Percentiles rank a stretch among this genome's conserved stretches.
phyloP scores from a whole-genome alignment of 64 coral and sea anemone species.

The Montipora foliosa region DNA sequence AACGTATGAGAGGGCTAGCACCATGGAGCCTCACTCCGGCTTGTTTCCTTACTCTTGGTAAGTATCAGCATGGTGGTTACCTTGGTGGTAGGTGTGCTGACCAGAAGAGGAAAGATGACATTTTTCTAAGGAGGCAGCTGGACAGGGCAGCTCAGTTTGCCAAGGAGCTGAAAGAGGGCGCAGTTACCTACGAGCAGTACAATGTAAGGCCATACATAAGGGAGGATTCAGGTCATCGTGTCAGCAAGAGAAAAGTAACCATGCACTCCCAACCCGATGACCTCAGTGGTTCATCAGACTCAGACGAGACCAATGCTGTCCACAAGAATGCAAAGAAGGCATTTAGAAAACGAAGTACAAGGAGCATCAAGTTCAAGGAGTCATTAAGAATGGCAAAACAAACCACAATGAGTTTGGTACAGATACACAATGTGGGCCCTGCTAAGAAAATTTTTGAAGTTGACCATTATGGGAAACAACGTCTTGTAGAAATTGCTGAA shows the following conservation, averaged over 20 bases:
- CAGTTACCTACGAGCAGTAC: constrained; percentile 18
- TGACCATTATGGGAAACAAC: constrained; percentile 52
- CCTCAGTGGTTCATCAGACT: constrained; percentile 14
- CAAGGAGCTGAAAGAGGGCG: neutral
- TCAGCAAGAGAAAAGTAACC: neutral
- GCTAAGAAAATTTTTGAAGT: constrained; percentile 73
- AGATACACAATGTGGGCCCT: constrained; percentile 18
- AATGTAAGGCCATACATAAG: constrained; percentile 23
- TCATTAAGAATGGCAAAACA: constrained; percentile 41
- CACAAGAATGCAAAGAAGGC: constrained; percentile 41
- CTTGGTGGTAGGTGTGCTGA: constrained; percentile 8
- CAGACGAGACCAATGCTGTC: neutral
- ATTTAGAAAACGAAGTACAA: constrained; percentile 38
- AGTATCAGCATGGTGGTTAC: constrained; percentile 20
- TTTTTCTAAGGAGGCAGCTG: constrained; percentile 46
- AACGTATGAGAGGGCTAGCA: neutral
- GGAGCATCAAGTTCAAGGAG: constrained; percentile 25
- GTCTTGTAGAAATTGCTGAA: constrained; percentile 49
- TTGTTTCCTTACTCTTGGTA: neutral
- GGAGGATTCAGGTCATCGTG: constrained; percentile 36
- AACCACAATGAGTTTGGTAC: neutral
- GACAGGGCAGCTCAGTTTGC: constrained; percentile 62
- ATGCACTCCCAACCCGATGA: neutral
- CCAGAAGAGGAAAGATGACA: constrained; percentile 56
- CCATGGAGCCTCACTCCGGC: neutral